Base-by-base conservation (phyloP, 2,797 vertebrate genomes). In the Labroides dimidiatus region DNA sequence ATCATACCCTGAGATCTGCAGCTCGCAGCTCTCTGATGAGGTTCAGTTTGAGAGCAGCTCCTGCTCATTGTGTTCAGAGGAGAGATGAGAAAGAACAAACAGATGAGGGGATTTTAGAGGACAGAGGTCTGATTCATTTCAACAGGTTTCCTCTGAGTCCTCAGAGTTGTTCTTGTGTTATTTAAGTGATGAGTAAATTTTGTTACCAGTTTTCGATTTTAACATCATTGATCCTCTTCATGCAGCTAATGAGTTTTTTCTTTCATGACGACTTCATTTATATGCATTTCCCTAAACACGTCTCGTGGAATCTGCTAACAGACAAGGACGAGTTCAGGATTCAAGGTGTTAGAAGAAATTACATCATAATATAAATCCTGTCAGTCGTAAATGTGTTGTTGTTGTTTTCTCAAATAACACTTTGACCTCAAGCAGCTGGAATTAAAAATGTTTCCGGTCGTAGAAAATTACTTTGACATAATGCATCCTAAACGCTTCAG, bases 401-500 rank as follows among this genome's bases (percentile, higher is more conserved):
- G 5, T 1, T 1, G 4, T 33, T 33, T 9, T 33, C 8, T 33
- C 30, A 33, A 33, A 33, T 33, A 56, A 41, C 45, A 20, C 3
- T 2, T 69, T 9, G 65, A 51, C 19, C 41, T 9, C 30, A 33
- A 33, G 30, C 30, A 27, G 51, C 43, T 44, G 2, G 21, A 66
- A 33, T 11, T 44, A 10, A 4, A 8, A 68, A 41, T 56, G 37
- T 60, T n/a, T 52, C 19, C 0, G 23, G 37, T 39, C 27, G 19
- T 57, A 47, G 60, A 56, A 57, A 64, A 65, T 27, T 3, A 62
- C 51, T 54, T 41, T 68, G 53, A 72, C 61, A 70, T 76, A 80
- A n/a, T 78, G 51, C 8, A 44, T 69, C 20, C 56, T 43, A 48
- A 27, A 69, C 68, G 49, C 60, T 80, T 67, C 23, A 44, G 42